Base-by-base conservation (phyloP, 2,888 invertebrate genomes). In the Hypomecis punctinalis region DNA sequence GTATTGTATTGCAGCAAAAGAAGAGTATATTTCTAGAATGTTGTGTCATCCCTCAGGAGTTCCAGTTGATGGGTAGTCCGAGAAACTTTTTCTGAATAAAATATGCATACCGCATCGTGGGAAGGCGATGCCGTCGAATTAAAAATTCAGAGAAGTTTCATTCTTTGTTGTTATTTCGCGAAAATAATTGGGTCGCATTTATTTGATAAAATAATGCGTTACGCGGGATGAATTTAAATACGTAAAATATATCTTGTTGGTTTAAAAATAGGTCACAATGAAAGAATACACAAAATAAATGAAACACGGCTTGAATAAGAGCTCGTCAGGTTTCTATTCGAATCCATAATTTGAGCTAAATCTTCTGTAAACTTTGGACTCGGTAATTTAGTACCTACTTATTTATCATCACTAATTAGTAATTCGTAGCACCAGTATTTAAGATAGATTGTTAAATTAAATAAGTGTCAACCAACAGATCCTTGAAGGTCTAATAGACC, bases 71-170 rank as follows among this genome's bases (percentile, higher is more conserved):
- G 49, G 35, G 43, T 23, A 35, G 45, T 52, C 43, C 47, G 66
- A 60, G 42, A 40, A 54, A 64, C 48, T 67, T 56, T 42, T 63
- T 61, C 51, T 55, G 37, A 63, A 69, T 67, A 46, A 65, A 67
- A 52, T 63, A 67, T 63, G 58, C 60, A 52, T 57, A 57, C 23
- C 51, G 33, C 47, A 58, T 11, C 60, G 36, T 57, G 58, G 10
- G 47, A 53, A 53, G 8, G 49, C 54, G 49, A 53, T 54, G 63
- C 52, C 45, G 53, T 63, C 36, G 46, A 53, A 68, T 68, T 61
- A 63, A 54, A 58, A 47, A 55, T 66, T 61, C 56, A 61, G 13
- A 11, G 47, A 42, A 53, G 37, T n/a, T 39, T 37, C 58, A 55
- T 58, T 61, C 51, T 59, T 61, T 37, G 48, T 49, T 43, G 35